A percentile compares a stretch with the other conserved stretches of the same genome.
Evolutionary conservation across 2,797 vertebrate genomes (phyloP).

Genomic region (Leptatherina wallacei): DNA sequence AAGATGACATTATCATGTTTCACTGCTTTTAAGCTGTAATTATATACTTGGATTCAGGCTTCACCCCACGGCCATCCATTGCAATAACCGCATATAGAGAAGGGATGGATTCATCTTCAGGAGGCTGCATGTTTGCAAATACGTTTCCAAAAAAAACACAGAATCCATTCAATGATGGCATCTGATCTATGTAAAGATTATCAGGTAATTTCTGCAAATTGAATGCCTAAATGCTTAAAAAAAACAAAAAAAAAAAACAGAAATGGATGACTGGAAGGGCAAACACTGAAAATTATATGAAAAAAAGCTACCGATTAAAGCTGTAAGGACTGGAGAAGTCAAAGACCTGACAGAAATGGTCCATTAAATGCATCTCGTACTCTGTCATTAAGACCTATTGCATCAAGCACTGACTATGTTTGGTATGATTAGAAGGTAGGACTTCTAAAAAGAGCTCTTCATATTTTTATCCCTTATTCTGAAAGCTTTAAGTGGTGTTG

Average conservation of each 20-base stretch:
- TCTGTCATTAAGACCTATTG: slow-evolving; percentile 51
- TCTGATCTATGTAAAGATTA: no score
- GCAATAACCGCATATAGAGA: no score
- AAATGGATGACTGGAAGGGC: neutral
- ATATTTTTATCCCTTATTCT: slow-evolving; percentile 43
- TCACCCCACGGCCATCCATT: no score
- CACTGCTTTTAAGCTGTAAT: no score
- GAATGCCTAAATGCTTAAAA: no score
- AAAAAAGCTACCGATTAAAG: slow-evolving; percentile 28
- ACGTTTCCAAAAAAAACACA: no score
- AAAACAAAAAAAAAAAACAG: neutral
- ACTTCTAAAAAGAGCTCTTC: slow-evolving; percentile 44
- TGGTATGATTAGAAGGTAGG: slow-evolving; percentile 36
- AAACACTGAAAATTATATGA: neutral
- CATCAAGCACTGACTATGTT: slow-evolving; percentile 29
- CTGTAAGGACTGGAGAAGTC: slow-evolving; percentile 17
- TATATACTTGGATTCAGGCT: no score
- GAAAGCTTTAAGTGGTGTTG: slow-evolving; percentile 69
- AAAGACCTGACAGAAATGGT: slow-evolving; percentile 29
- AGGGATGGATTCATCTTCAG: no score
- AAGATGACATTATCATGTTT: no score
- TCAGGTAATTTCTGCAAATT: no score
- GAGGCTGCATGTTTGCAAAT: no score
- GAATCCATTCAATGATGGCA: no score
- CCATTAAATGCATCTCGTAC: slow-evolving; percentile 46